A percentile compares a stretch with the other conserved stretches of the same genome.
These are phyloP conservation scores for Amphiduros pacificus DNA, from an alignment of 2,888 invertebrate species.

Conservation along the genomic window DNA sequence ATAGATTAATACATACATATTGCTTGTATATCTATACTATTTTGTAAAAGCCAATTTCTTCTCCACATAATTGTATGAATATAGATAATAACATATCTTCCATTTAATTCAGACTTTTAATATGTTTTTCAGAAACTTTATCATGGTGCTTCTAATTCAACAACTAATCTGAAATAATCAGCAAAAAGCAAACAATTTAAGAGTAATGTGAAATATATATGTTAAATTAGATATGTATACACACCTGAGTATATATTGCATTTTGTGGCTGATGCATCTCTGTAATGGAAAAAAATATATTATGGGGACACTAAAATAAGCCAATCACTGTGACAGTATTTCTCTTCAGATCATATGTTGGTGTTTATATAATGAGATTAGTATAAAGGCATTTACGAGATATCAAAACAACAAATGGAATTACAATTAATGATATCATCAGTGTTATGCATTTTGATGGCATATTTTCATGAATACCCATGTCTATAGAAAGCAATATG, in stretches of 20 bases:
- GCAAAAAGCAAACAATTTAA: not conserved
- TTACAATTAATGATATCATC: no score
- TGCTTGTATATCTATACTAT: no score
- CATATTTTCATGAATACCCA: no score
- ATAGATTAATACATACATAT: no score
- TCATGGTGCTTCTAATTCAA: no score
- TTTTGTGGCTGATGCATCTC: slow-evolving; percentile 61
- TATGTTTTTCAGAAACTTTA: not conserved
- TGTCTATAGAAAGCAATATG: no score
- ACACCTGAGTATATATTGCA: slow-evolving; percentile 59
- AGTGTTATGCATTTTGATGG: no score
- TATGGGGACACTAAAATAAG: not conserved
- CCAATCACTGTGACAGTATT: not conserved
- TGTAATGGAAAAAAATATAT: slow-evolving; percentile 35
- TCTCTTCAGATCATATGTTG: no score
- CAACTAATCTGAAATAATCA: no score
- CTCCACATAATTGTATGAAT: not conserved
- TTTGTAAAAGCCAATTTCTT: no score
- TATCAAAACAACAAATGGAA: not conserved
- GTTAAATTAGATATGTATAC: not conserved
- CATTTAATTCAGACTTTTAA: not conserved
- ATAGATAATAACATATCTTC: not conserved
- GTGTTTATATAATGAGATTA: not conserved
- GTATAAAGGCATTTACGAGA: not conserved
- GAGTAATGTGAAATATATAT: not conserved